Conservation (phyloP, 92 coral and sea anemone genomes). For the Metridium senile region DNA sequence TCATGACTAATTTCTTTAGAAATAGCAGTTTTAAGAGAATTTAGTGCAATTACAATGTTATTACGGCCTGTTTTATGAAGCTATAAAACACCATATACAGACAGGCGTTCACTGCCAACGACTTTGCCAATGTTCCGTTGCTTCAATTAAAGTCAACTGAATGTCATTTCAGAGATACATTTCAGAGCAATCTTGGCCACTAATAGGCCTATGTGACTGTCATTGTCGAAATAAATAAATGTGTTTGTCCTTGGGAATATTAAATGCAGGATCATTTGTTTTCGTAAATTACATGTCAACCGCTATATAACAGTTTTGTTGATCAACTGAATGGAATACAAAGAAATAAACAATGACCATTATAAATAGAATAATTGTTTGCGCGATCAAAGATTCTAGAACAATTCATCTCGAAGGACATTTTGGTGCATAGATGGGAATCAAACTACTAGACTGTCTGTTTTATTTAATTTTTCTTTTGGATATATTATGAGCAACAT, state of each 20-base stretch:
- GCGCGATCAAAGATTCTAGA: not conserved
- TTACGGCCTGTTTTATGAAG: slow-evolving; percentile 73
- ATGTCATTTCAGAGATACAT: slow-evolving; percentile 49
- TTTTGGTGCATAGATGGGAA: no score
- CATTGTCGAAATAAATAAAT: slow-evolving; percentile 28
- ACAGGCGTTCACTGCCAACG: slow-evolving; percentile 40
- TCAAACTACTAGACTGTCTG: no score
- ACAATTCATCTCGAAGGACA: not conserved
- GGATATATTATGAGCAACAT: no score
- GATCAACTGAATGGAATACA: not conserved
- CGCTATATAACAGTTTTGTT: not conserved
- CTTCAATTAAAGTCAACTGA: slow-evolving; percentile 50
- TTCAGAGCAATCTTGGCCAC: slow-evolving; percentile 40
- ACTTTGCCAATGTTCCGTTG: slow-evolving; percentile 15
- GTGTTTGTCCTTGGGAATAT: slow-evolving; percentile 32
- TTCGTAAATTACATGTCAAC: slow-evolving; percentile 28
- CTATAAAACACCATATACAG: slow-evolving; percentile 58
- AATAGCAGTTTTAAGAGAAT: slow-evolving; percentile 80
- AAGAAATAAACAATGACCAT: not conserved
- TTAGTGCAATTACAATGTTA: slow-evolving; percentile 75
- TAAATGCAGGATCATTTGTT: slow-evolving; percentile 30
- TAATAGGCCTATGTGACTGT: slow-evolving; percentile 35
- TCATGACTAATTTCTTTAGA: slow-evolving; percentile 80
- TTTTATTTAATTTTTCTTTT: no score
- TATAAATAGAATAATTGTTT: not conserved